Conservation (phyloP, 2,888 invertebrate genomes). For the Hypomecis atomaria region DNA sequence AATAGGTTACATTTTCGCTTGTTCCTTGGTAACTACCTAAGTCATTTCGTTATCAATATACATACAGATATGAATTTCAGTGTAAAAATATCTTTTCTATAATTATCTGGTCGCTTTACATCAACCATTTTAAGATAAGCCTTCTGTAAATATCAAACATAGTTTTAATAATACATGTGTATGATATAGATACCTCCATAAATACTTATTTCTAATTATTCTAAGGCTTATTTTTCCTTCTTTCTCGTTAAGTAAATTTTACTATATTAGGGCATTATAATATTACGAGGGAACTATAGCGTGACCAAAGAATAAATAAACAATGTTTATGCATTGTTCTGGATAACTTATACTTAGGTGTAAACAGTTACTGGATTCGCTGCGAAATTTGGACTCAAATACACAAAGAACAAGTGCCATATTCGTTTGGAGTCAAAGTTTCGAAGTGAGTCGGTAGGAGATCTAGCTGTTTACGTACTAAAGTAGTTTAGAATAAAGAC, state of each 20-base stretch:
- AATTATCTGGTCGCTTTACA: slow-evolving; percentile 28
- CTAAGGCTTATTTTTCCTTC: slow-evolving; percentile 31
- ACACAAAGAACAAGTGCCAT: slow-evolving; percentile 25
- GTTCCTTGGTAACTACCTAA: slow-evolving; percentile 37
- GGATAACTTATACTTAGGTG: slow-evolving; percentile 82
- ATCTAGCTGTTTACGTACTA: slow-evolving; percentile 32
- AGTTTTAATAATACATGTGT: slow-evolving; percentile 41
- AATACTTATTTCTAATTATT: slow-evolving; percentile 37
- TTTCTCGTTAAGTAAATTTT: slow-evolving; percentile 35
- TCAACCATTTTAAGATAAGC: slow-evolving; percentile 36
- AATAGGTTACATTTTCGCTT: slow-evolving; percentile 36
- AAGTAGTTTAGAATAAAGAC: slow-evolving; percentile 33
- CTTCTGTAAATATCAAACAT: slow-evolving; percentile 44
- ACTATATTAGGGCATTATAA: slow-evolving; percentile 29
- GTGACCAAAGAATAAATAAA: slow-evolving; percentile 29
- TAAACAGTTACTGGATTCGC: slow-evolving; percentile 50
- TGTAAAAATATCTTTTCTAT: slow-evolving; percentile 23
- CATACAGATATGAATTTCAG: slow-evolving; percentile 20
- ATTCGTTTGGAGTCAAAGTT: slow-evolving; percentile 27
- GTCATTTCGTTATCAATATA: slow-evolving; percentile 15
- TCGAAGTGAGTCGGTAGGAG: slow-evolving; percentile 20
- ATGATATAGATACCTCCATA: slow-evolving; percentile 41
- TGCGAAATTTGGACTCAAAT: slow-evolving; percentile 33
- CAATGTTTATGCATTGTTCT: slow-evolving; percentile 71
- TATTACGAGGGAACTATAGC: slow-evolving; percentile 26